Percentiles rank a stretch among this genome's conserved stretches.
These are phyloP conservation scores for Oscheius sp. DNA, from an alignment of 2,888 invertebrate species.

Conservation along the genomic window DNA sequence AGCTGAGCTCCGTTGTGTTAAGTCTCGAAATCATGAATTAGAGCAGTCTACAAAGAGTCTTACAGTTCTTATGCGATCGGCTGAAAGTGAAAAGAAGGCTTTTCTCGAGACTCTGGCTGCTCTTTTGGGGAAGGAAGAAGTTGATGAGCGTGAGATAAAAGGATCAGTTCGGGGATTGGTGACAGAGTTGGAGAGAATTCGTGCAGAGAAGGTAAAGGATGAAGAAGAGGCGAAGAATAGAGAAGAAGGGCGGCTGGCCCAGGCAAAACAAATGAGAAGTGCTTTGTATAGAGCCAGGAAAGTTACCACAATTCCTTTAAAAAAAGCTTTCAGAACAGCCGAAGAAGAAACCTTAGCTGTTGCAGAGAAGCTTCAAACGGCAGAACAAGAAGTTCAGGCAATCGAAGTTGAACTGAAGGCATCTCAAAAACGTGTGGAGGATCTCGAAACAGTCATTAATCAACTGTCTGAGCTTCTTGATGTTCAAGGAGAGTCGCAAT, in stretches of 20 bases:
- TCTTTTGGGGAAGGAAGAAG: constrained; percentile 40
- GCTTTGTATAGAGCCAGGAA: constrained; percentile 47
- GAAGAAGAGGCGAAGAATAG: constrained; percentile 35
- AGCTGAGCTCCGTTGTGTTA: constrained; percentile 42
- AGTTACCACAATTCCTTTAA: too few species aligned
- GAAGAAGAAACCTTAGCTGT: constrained; percentile 38
- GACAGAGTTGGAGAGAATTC: constrained; percentile 34
- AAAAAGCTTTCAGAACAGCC: constrained; percentile 35
- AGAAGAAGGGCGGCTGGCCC: constrained; percentile 40
- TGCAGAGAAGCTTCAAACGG: constrained; percentile 18
- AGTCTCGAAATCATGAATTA: constrained; percentile 40
- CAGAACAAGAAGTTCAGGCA: constrained; percentile 21
- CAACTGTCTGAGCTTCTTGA: constrained; percentile 25
- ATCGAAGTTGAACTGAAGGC: constrained; percentile 27
- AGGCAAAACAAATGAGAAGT: constrained; percentile 50
- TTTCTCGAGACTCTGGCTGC: constrained; percentile 41
- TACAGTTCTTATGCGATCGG: constrained; percentile 40
- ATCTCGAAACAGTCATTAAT: constrained; percentile 36
- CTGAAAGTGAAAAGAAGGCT: constrained; percentile 42
- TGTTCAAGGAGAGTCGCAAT: not conserved
- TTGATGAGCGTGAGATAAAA: constrained; percentile 42
- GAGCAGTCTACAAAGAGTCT: constrained; percentile 38
- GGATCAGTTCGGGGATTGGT: constrained; percentile 31
- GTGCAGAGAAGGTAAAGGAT: constrained; percentile 36
- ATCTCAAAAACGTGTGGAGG: constrained; percentile 36